phyloP scores from a whole-genome alignment of 2,113 vertebrate genomes.

The Zootoca vivipara region DNA sequence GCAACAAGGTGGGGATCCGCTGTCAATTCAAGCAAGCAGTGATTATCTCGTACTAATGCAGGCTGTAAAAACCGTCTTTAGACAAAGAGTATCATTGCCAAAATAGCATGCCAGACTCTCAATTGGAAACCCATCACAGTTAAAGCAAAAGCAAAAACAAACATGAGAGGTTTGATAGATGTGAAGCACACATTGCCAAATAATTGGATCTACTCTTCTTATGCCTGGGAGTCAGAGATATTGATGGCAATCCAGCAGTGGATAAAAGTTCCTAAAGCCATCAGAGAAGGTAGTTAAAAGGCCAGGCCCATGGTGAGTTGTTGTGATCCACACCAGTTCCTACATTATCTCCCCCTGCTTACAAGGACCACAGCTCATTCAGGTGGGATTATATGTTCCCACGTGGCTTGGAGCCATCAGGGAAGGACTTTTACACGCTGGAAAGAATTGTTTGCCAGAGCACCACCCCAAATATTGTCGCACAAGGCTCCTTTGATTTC shows the following conservation, averaged over 20 bases:
- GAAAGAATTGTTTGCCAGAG: too few species aligned
- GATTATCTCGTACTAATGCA: background rate
- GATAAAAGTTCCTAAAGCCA: background rate
- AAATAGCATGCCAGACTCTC: background rate
- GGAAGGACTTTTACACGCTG: too few species aligned
- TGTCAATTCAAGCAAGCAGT: background rate
- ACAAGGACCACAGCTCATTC: background rate
- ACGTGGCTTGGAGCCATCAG: too few species aligned
- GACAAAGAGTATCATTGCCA: background rate
- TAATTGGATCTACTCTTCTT: background rate
- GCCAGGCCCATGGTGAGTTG: background rate
- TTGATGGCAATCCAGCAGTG: background rate
- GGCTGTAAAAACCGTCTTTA: background rate
- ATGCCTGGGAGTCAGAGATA: background rate
- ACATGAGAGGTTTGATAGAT: background rate
- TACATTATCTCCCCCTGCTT: background rate
- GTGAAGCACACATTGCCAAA: constrained; percentile 8
- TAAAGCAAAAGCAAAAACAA: background rate
- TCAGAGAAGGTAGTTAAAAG: background rate
- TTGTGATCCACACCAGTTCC: background rate
- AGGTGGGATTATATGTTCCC: background rate
- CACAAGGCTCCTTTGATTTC: too few species aligned
- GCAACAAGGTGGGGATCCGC: constrained; percentile 3
- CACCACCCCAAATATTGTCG: too few species aligned
- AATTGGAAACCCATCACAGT: background rate